Percentiles rank a stretch among this genome's conserved stretches.
Evolutionary conservation across 53 echinoderm and acorn worm genomes (phyloP).

Genomic region (Astropecten irregularis): DNA sequence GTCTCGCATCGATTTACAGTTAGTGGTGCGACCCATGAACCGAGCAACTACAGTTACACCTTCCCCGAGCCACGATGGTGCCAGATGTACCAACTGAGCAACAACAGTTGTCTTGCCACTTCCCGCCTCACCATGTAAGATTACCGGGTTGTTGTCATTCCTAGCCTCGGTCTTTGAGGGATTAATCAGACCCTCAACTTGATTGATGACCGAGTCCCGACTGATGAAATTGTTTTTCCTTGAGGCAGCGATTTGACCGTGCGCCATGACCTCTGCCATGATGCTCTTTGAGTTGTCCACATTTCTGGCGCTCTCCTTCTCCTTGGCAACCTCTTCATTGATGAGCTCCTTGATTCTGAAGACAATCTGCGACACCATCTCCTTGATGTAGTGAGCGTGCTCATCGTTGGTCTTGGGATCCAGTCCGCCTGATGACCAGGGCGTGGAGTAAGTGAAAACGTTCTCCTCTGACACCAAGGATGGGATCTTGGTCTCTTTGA

Average conservation of each 20-base stretch:
- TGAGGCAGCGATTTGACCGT: conserved; percentile 76
- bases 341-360: conserved; percentile 86
- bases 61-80: conserved; percentile 90
- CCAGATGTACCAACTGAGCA: conserved; percentile 79
- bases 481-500: conserved; percentile 90
- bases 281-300: conserved; percentile 72
- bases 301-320: conserved; percentile 77
- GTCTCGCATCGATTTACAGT: conserved; percentile 85
- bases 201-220: conserved; percentile 85
- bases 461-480: conserved; percentile 81
- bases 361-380: conserved; percentile 80
- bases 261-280: conserved; percentile 77
- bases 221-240: conserved; percentile 76
- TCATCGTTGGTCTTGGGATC: conserved; percentile 77
- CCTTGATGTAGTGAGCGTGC: conserved; percentile 92
- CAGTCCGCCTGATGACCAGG: conserved; percentile 87
- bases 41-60: conserved; percentile 72
- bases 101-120: conserved; percentile 91
- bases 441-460: conserved; percentile 79
- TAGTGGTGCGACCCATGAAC: conserved; percentile 80
- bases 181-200: conserved; percentile 86
- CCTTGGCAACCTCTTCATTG: conserved; percentile 77
- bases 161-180: conserved; percentile 60
- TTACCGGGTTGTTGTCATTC: conserved; percentile 70
- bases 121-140: conserved; percentile 89